Percentiles rank a stretch among this genome's conserved stretches.
Evolutionary conservation across 2,113 vertebrate genomes (phyloP).

Genomic region (Propithecus coquereli): DNA sequence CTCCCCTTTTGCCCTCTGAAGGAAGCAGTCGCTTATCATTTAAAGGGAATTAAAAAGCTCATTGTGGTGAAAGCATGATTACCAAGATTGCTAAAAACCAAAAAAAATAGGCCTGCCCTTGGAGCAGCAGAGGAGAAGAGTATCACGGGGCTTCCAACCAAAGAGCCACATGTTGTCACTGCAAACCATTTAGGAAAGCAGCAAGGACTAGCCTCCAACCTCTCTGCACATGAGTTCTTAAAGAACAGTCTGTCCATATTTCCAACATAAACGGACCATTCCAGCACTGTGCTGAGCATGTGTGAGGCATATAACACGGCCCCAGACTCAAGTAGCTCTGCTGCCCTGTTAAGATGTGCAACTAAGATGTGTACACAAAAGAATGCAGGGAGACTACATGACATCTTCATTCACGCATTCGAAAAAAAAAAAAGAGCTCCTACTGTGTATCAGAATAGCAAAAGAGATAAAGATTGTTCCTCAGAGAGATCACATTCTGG

Average conservation of each 20-base stretch:
- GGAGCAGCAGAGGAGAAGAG: not conserved
- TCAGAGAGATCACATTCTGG: not conserved
- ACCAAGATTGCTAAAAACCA: not conserved
- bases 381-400: not conserved
- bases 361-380: not conserved
- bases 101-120: not conserved
- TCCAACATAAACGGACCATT: not conserved
- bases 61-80: not conserved
- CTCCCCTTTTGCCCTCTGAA: not conserved
- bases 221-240: not conserved
- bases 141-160: not conserved
- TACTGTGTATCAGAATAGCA: not conserved
- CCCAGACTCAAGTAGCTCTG: not conserved
- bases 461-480: not conserved
- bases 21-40: not conserved
- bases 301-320: accelerated
- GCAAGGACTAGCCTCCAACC: not conserved
- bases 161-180: not conserved
- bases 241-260: not conserved
- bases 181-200: accelerated
- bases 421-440: not conserved
- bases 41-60: not conserved
- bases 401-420: not conserved
- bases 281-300: accelerated
- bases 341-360: not conserved